These are phyloP conservation scores for Cossypha heuglini DNA, from an alignment of 2,797 vertebrate genomes.

Conservation along the genomic window DNA sequence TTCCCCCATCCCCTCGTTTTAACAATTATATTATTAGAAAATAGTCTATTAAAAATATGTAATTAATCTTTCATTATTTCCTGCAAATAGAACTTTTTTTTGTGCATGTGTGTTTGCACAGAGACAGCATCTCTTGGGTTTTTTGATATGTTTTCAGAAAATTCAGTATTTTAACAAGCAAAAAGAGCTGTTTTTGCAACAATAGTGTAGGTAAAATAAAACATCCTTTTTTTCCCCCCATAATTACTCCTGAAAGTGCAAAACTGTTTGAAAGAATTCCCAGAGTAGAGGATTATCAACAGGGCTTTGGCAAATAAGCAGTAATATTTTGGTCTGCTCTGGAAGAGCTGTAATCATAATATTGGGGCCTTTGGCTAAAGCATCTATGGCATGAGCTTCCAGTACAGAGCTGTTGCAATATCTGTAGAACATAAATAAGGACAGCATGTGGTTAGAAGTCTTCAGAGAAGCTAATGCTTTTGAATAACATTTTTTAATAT, in stretches of 20 bases:
- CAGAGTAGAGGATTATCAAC: constrained; percentile 19
- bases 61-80: neutral
- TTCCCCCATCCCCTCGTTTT: neutral
- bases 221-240: neutral
- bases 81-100: neutral
- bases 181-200: neutral
- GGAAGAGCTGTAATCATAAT: constrained; percentile 43
- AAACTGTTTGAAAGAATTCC: constrained; percentile 64
- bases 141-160: neutral
- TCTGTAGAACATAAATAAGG: neutral
- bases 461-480: neutral
- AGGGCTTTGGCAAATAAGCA: constrained; percentile 53
- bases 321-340: constrained; percentile 35
- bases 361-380: neutral
- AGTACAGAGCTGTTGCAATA: neutral
- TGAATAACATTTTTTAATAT: neutral
- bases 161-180: neutral
- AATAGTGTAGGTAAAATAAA: neutral
- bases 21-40: neutral
- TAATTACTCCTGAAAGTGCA: constrained; percentile 53
- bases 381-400: neutral
- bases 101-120: neutral
- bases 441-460: neutral
- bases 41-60: neutral
- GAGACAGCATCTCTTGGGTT: neutral